Evolutionary conservation across 2,888 invertebrate species (phyloP).

Genomic region (Cerastoderma edule): DNA sequence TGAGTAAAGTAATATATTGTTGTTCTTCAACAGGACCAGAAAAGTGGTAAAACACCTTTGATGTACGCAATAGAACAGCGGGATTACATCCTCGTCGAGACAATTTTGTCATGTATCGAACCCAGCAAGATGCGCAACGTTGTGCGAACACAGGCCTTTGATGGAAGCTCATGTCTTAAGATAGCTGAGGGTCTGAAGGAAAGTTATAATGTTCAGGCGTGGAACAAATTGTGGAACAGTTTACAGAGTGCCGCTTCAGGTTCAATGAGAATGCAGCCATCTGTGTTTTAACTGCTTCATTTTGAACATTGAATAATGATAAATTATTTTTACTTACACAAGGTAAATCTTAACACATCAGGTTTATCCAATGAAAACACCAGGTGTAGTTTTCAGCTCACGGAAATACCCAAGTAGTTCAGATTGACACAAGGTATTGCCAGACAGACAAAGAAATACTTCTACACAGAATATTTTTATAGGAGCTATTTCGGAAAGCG

Average conservation of each 20-base stretch:
- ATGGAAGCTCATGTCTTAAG: slow-evolving; percentile 72
- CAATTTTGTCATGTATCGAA: slow-evolving; percentile 68
- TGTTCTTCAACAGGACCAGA: slow-evolving; percentile 75
- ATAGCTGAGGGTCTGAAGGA: slow-evolving; percentile 73
- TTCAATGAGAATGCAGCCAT: slow-evolving; percentile 8
- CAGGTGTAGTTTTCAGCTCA: too few relatives aligned
- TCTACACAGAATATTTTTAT: too few relatives aligned
- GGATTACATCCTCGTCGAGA: slow-evolving; percentile 69
- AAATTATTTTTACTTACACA: too few relatives aligned
- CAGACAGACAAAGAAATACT: too few relatives aligned
- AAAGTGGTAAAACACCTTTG: slow-evolving; percentile 78
- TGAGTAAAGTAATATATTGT: too few relatives aligned
- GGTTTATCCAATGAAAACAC: too few relatives aligned
- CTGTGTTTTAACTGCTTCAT: background rate
- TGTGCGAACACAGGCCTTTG: slow-evolving; percentile 73
- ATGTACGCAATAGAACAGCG: slow-evolving; percentile 78
- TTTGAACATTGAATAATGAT: background rate
- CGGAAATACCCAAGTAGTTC: too few relatives aligned
- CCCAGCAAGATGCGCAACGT: slow-evolving; percentile 66
- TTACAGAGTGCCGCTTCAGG: slow-evolving; percentile 56
- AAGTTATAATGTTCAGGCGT: slow-evolving; percentile 61
- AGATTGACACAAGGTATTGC: too few relatives aligned
- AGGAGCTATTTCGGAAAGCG: too few relatives aligned
- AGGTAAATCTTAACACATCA: too few relatives aligned
- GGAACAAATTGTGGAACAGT: slow-evolving; percentile 68